Percentiles rank a stretch among this genome's conserved stretches.
Evolutionary conservation across 2,113 vertebrate genomes (phyloP).

Genomic region (Vidua chalybeata): DNA sequence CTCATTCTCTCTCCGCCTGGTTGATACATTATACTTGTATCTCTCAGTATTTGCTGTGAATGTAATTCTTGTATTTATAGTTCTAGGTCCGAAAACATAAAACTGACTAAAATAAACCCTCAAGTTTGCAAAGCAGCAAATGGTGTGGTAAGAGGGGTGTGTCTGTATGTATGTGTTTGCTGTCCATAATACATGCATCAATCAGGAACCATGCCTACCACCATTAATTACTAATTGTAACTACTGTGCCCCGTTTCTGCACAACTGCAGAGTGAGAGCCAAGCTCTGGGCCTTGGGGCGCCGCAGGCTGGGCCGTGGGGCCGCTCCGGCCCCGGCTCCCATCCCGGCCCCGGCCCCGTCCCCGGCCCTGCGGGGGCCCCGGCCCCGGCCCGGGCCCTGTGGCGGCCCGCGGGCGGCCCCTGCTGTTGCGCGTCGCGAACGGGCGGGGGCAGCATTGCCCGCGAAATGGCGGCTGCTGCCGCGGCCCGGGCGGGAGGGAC

Average conservation of each 20-base stretch:
- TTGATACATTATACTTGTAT: not conserved
- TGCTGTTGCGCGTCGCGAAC: not conserved
- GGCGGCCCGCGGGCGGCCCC: not conserved
- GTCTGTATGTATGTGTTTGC: rapidly evolving
- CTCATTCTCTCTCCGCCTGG: not conserved
- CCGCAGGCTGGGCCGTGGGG: not conserved
- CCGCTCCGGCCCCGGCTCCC: too few relatives aligned
- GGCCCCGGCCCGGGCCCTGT: not conserved
- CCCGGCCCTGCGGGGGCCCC: too few relatives aligned
- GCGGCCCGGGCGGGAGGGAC: not conserved
- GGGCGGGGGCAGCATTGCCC: slow-evolving; percentile 62
- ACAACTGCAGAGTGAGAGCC: rapidly evolving
- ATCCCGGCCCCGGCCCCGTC: too few relatives aligned
- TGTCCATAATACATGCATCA: rapidly evolving
- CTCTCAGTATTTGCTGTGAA: not conserved
- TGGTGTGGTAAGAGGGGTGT: rapidly evolving
- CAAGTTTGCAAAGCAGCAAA: not conserved
- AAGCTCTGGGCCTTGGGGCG: rapidly evolving
- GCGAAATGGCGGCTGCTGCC: not conserved
- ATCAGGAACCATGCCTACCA: rapidly evolving
- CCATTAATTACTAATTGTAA: rapidly evolving
- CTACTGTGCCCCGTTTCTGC: rapidly evolving
- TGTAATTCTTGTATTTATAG: not conserved
- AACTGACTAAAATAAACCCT: not conserved
- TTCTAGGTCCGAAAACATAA: not conserved